Conservation (phyloP, 1,140 invertebrate genomes). For the Calephelis virginiensis region DNA sequence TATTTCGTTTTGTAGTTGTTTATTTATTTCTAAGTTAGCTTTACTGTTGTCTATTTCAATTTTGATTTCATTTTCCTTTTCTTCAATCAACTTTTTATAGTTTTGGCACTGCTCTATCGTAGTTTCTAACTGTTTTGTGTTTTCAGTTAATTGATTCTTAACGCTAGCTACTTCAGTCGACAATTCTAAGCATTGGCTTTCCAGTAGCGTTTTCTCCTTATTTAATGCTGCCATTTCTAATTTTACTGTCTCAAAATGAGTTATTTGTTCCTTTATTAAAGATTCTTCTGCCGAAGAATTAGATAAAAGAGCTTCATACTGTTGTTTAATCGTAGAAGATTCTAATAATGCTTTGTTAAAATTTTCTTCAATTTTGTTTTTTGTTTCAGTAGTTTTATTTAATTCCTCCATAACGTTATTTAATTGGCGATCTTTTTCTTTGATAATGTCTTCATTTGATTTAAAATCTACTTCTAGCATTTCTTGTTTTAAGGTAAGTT, state of each 20-base stretch:
- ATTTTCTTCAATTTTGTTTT: conserved; percentile 70
- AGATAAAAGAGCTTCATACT: conserved; percentile 62
- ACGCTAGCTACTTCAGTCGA: conserved; percentile 68
- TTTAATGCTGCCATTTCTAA: conserved; percentile 50
- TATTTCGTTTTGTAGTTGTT: conserved; percentile 53
- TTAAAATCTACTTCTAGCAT: conserved; percentile 73
- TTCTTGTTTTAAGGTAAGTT: conserved; percentile 67
- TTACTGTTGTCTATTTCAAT: conserved; percentile 74
- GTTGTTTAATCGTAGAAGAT: conserved; percentile 56
- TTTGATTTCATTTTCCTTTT: conserved; percentile 70
- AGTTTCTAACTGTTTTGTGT: conserved; percentile 42
- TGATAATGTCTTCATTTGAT: conserved; percentile 68
- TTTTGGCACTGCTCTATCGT: conserved; percentile 43
- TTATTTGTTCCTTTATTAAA: conserved; percentile 60
- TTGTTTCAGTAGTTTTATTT: conserved; percentile 70
- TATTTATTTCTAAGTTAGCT: conserved; percentile 56
- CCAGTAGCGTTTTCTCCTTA: conserved; percentile 56
- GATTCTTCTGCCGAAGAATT: conserved; percentile 67
- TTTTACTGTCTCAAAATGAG: conserved; percentile 55
- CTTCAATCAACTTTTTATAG: conserved; percentile 48
- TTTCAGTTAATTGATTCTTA: conserved; percentile 50
- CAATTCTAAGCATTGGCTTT: conserved; percentile 55
- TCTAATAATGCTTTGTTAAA: conserved; percentile 55
- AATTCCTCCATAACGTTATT: conserved; percentile 74
- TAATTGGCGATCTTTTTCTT: conserved; percentile 77